Conservation (phyloP, 2,888 invertebrate species). For the Ormyrus nitidulus region DNA sequence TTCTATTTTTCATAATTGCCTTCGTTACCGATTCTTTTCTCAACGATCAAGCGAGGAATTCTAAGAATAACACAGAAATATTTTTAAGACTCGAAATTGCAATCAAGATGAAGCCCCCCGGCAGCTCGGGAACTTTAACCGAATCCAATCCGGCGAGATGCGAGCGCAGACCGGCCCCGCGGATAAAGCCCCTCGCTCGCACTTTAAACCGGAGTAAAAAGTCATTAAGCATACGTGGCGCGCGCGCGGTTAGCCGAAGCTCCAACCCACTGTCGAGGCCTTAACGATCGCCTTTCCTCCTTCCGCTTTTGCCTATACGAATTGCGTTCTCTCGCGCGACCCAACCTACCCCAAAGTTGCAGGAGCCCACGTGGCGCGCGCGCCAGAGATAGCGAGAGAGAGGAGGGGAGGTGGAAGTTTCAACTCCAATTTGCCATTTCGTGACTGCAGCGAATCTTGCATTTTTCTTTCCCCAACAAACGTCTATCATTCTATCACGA, state of each 20-base stretch:
- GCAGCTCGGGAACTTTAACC: neutral
- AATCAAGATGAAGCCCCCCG: neutral
- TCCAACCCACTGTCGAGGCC: neutral
- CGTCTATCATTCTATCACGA: constrained; percentile 76
- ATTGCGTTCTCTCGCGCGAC: constrained; percentile 4
- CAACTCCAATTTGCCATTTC: constrained; percentile 76
- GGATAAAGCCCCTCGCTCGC: neutral
- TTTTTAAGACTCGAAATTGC: too few relatives aligned
- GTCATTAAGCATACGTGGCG: constrained; percentile 45
- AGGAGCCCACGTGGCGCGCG: constrained; percentile 10
- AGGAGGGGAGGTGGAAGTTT: constrained; percentile 67
- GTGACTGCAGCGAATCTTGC: constrained; percentile 76
- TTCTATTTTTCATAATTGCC: neutral
- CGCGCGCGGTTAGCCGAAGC: neutral
- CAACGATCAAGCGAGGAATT: too few relatives aligned
- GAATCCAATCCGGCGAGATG: too few relatives aligned
- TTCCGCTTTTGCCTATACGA: neutral
- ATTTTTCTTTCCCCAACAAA: constrained; percentile 75
- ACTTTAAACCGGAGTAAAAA: constrained; percentile 49
- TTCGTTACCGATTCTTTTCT: neutral
- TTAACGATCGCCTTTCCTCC: constrained; percentile 43
- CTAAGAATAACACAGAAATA: too few relatives aligned
- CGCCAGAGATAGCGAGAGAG: neutral
- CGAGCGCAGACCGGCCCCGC: too few relatives aligned
- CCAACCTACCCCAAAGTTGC: constrained; percentile 70